Conservation (phyloP, 2,113 vertebrate genomes). For the Psilopogon haemacephalus region DNA sequence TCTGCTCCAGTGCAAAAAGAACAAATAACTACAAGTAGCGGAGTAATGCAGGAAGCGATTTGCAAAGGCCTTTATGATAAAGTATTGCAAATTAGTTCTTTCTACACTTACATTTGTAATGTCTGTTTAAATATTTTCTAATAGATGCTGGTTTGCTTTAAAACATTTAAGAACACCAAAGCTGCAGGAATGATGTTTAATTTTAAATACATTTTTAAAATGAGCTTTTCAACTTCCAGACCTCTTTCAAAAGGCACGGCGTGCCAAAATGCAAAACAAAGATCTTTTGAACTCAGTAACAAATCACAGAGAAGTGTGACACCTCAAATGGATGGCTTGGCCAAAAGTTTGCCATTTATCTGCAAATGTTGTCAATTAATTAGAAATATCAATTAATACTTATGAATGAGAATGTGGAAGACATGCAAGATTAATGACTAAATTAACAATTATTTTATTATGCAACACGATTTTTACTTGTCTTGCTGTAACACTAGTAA, state of each 20-base stretch:
- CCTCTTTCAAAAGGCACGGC: not conserved
- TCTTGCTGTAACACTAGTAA: not conserved
- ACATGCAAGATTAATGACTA: not conserved
- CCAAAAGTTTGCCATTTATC: not conserved
- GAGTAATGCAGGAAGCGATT: not conserved
- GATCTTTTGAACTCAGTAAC: not conserved
- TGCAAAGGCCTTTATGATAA: constrained; percentile 23
- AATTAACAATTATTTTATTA: not conserved
- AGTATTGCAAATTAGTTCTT: constrained; percentile 16
- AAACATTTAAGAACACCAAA: constrained; percentile 16
- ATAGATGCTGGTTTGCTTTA: not conserved
- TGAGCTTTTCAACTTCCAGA: not conserved
- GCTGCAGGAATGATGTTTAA: constrained; percentile 3
- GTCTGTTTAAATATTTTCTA: constrained; percentile 4
- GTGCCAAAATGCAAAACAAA: not conserved
- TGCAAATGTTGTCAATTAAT: not conserved
- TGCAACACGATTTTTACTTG: not conserved
- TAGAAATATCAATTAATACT: not conserved
- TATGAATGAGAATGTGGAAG: not conserved
- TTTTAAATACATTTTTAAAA: not conserved
- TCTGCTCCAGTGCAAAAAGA: constrained; percentile 26
- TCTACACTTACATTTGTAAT: not conserved
- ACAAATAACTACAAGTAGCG: constrained; percentile 3
- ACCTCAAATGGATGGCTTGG: not conserved
- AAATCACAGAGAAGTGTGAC: not conserved